These are phyloP conservation scores for Lithobates sylvaticus DNA, from an alignment of 2,797 vertebrate genomes.

Conservation along the genomic window DNA sequence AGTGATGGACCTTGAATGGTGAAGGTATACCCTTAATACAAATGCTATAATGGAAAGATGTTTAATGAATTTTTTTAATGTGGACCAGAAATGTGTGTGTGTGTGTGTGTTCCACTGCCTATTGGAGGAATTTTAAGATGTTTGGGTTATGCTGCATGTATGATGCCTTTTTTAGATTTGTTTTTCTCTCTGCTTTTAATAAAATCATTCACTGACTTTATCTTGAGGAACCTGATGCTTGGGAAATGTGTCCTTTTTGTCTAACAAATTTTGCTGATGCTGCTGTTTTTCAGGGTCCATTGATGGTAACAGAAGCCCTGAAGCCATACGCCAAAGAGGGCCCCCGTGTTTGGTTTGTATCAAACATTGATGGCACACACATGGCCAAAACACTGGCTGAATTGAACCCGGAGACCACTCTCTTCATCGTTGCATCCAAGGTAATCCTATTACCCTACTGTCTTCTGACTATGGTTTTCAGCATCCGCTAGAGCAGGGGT, in stretches of 20 bases:
- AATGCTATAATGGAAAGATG: too few relatives aligned
- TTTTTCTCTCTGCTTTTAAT: too few relatives aligned
- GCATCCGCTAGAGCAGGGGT: too few relatives aligned
- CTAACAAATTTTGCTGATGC: background rate
- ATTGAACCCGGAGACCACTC: slow-evolving; percentile 88
- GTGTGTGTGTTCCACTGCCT: too few relatives aligned
- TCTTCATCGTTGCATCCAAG: slow-evolving; percentile 97
- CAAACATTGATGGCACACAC: slow-evolving; percentile 97
- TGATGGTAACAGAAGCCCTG: slow-evolving; percentile 97
- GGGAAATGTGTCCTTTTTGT: background rate
- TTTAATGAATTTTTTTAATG: too few relatives aligned
- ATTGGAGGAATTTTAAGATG: too few relatives aligned
- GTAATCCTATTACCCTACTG: slow-evolving; percentile 68
- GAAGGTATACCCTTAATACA: too few relatives aligned
- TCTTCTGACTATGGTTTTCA: background rate
- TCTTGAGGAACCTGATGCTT: background rate
- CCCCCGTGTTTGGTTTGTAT: slow-evolving; percentile 94
- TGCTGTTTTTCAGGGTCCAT: slow-evolving; percentile 82
- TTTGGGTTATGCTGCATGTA: too few relatives aligned
- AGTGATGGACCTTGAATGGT: too few relatives aligned
- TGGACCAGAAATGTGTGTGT: too few relatives aligned
- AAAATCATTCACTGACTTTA: too few relatives aligned
- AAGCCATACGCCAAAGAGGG: slow-evolving; percentile 92
- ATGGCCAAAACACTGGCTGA: slow-evolving; percentile 91
- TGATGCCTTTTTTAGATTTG: too few relatives aligned